Evolutionary conservation across 2,797 vertebrate species (phyloP).

Genomic region (Silurus aristotelis): DNA sequence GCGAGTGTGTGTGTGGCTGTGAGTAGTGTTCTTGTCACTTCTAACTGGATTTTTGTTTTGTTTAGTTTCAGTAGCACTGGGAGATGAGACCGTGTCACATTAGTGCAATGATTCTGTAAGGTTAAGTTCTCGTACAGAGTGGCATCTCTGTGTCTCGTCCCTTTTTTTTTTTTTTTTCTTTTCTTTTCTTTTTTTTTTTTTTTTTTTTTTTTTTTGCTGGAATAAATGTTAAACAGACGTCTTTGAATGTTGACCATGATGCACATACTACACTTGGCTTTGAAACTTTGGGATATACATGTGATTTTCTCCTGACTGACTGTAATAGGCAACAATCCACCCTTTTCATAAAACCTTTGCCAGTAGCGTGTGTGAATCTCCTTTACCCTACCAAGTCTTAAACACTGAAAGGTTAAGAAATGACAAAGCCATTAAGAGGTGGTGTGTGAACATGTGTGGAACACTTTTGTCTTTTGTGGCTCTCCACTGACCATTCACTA

Average conservation of each 20-base stretch:
- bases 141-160: constrained; percentile 26
- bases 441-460: background rate
- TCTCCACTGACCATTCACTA: constrained; percentile 19
- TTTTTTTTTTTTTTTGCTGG: constrained; percentile 33
- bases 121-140: constrained; percentile 16
- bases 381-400: constrained; percentile 30
- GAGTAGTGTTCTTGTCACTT: constrained; percentile 46
- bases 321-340: constrained; percentile 16
- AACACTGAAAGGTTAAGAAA: constrained; percentile 39
- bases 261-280: background rate
- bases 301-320: background rate
- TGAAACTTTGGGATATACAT: background rate
- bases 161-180: background rate
- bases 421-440: constrained; percentile 18
- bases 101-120: constrained; percentile 31
- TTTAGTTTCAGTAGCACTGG: constrained; percentile 25
- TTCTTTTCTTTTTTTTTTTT: background rate
- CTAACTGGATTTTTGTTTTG: constrained; percentile 63
- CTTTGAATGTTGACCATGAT: constrained; percentile 26
- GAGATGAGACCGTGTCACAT: constrained; percentile 20
- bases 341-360: background rate
- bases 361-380: constrained; percentile 26
- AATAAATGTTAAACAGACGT: constrained; percentile 26
- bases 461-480: constrained; percentile 30
- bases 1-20: constrained; percentile 34